Base-by-base conservation (phyloP, 2,797 vertebrate genomes). In the Scolopax rusticola region DNA sequence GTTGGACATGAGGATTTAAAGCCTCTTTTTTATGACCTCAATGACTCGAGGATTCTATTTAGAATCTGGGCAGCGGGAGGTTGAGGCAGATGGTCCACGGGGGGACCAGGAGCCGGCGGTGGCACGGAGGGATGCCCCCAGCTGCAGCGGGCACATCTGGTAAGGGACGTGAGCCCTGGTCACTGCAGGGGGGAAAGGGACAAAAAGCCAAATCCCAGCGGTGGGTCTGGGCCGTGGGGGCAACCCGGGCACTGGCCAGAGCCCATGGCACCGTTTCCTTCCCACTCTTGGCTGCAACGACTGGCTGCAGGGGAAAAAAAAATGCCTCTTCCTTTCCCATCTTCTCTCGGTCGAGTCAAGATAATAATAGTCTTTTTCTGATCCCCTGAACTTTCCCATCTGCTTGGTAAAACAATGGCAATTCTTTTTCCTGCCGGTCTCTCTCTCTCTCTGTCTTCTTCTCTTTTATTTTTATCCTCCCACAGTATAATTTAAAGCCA, bases 361-460 rank as follows among this genome's bases (percentile, higher is more conserved):
- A 98, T 98, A 98, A 98, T 98, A 97, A 98, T 98, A 97, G 97
- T 97, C 98, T 98, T 98, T 98, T 97, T 97, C 97, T 98, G 97
- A 98, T 98, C 97, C 97, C 97, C 97, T 98, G 98, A 98, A 98
- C 97, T 98, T 97, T 98, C 97, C 97, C 98, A 96, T 98, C 98
- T 98, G 97, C 97, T 98, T 98, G 97, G 98, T 97, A 98, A 98
- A 98, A 98, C 97, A 98, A 97, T 98, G 97, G 97, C 97, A 97
- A 97, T 98, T 98, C 97, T 96, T 97, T 97, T 93, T 95, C 93
- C 73, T 95, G 71, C 67, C 51, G 43, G 85, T 83, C 79, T 18
- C 27, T 48, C 68, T 92, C 40, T 64, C 73, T 93, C 83, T 83
- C 95, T 95, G 95, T 96, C 93, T 95, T 93, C 76, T 93, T 97